phyloP scores from a whole-genome alignment of 2,797 vertebrate genomes.

The Tenualosa ilisha region DNA sequence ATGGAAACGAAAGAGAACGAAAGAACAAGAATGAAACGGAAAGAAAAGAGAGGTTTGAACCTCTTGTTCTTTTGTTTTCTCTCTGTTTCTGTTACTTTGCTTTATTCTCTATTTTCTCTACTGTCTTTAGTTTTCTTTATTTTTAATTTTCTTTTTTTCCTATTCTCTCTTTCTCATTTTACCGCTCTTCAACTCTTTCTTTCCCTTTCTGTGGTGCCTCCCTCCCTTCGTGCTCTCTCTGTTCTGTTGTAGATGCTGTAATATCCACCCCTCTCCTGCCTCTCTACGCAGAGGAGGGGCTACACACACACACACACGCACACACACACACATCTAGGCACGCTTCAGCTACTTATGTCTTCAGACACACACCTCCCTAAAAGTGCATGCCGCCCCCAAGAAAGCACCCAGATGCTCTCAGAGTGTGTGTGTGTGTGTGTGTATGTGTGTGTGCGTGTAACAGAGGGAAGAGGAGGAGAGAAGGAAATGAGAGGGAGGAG shows the following conservation, averaged over 20 bases:
- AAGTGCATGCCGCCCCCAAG: conserved; percentile 6
- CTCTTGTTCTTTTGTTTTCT: neutral
- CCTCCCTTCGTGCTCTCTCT: neutral
- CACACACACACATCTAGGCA: conserved; percentile 55
- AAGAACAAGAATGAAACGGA: too few relatives aligned
- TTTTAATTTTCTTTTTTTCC: neutral
- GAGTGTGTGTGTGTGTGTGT: neutral
- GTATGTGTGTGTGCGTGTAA: neutral
- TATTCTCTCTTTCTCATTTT: too few relatives aligned
- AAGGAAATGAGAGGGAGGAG: conserved; percentile 21
- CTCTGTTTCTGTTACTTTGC: neutral
- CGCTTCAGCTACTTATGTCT: conserved; percentile 44
- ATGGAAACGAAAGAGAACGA: too few relatives aligned
- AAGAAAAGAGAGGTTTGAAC: too few relatives aligned
- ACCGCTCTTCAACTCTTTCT: too few relatives aligned
- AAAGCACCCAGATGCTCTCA: neutral
- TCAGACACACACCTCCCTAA: conserved; percentile 25
- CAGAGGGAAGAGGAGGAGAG: conserved; percentile 8
- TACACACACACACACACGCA: conserved; percentile 34
- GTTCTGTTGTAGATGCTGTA: neutral
- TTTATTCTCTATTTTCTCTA: neutral
- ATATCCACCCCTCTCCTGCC: neutral
- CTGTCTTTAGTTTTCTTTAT: too few relatives aligned
- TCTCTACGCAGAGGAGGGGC: neutral
- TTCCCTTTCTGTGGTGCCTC: too few relatives aligned